These are phyloP conservation scores for Catostylus mosaicus DNA, from an alignment of 30 jellyfish, hydroid and myxozoan genomes.

Conservation along the genomic window DNA sequence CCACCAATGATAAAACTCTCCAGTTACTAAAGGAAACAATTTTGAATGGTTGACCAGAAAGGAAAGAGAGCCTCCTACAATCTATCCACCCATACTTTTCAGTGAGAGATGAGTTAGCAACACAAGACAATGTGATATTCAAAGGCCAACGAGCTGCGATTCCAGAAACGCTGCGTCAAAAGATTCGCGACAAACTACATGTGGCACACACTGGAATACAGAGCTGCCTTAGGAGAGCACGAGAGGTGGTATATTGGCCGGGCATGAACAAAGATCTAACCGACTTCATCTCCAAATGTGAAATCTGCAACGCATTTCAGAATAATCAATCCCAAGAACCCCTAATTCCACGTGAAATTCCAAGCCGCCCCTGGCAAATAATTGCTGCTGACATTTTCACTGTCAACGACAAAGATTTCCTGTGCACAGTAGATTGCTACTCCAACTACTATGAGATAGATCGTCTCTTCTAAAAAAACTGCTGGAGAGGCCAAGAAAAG, in stretches of 20 bases:
- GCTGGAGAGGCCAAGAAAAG: conserved; percentile 12
- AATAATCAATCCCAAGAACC: conserved; percentile 20
- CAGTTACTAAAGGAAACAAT: background rate
- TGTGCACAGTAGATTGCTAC: conserved; percentile 35
- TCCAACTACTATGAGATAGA: conserved; percentile 30
- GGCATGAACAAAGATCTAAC: conserved; percentile 49
- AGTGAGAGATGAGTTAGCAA: conserved; percentile 18
- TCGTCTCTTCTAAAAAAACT: background rate
- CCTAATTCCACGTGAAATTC: conserved; percentile 24
- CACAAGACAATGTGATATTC: conserved; percentile 19
- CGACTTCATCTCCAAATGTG: conserved; percentile 28
- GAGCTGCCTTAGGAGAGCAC: conserved; percentile 34
- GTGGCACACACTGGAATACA: conserved; percentile 4
- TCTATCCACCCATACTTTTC: background rate
- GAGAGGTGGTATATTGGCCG: conserved; percentile 56
- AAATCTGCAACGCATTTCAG: conserved; percentile 15
- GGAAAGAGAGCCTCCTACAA: background rate
- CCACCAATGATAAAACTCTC: conserved; percentile 33
- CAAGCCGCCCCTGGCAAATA: conserved; percentile 29
- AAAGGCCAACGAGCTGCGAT: background rate
- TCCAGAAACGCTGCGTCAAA: background rate
- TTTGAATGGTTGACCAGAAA: conserved; percentile 22
- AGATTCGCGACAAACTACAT: conserved; percentile 10
- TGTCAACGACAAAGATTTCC: background rate
- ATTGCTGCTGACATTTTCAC: conserved; percentile 48